Evolutionary conservation across 2,113 vertebrate species (phyloP).

Genomic region (Galemys pyrenaicus): DNA sequence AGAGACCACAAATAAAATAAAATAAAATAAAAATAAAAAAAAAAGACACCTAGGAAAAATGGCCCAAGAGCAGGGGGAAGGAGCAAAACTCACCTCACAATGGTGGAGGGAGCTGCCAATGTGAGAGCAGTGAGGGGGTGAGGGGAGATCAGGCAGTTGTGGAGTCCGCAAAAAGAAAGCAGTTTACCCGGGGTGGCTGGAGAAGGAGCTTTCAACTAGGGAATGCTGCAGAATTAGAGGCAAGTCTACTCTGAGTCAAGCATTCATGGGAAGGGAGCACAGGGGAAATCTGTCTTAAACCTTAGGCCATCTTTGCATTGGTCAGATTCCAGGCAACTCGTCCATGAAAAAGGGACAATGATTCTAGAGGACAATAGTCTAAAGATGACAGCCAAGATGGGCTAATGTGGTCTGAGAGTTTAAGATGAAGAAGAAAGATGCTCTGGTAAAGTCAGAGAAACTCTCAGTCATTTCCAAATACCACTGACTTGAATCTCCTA

Average conservation of each 20-base stretch:
- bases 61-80: conserved; percentile 78
- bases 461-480: background rate
- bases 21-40: conserved; percentile 77
- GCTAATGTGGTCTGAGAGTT: background rate
- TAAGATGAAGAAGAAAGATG: conserved; percentile 4
- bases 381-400: background rate
- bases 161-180: background rate
- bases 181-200: conserved; percentile 19
- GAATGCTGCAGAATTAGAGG: background rate
- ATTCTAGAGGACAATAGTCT: background rate
- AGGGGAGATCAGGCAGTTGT: conserved; percentile 2
- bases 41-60: conserved; percentile 84
- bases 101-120: conserved; percentile 24
- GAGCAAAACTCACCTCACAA: conserved; percentile 64
- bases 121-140: conserved; percentile 30
- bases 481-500: background rate
- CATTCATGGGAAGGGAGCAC: background rate
- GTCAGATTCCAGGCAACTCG: background rate
- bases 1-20: conserved; percentile 90
- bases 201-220: background rate
- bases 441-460: background rate
- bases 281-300: fast-evolving
- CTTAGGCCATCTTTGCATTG: background rate
- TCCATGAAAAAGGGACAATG: background rate
- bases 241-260: background rate